Conservation (phyloP, 2,113 vertebrate species). For the Tichodroma muraria region DNA sequence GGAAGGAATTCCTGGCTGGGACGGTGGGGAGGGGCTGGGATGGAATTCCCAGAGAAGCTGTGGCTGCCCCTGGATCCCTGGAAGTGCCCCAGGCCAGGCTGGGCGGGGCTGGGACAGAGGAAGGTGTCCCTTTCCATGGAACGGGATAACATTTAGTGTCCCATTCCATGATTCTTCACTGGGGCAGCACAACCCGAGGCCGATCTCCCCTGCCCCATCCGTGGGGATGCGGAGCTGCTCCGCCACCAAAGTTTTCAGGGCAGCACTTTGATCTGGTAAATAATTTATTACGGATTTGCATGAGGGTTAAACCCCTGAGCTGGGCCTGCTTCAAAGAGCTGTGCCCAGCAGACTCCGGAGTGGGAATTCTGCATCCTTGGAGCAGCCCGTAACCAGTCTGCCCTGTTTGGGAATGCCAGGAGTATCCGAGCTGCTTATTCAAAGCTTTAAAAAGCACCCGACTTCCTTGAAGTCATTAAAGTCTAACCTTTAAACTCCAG, state of each 20-base stretch:
- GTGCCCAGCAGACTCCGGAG: neutral
- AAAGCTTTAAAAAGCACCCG: slow-evolving; percentile 7
- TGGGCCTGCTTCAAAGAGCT: neutral
- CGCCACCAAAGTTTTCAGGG: neutral
- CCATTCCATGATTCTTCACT: neutral
- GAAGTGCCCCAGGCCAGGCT: neutral
- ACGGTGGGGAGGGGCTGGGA: no score
- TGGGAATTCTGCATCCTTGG: neutral
- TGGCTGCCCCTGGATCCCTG: neutral
- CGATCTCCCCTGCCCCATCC: neutral
- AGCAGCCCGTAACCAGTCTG: neutral
- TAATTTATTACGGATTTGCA: neutral
- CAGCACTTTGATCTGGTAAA: neutral
- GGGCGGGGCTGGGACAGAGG: fast-evolving
- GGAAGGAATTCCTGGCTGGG: neutral
- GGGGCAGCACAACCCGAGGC: neutral
- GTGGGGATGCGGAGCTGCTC: neutral
- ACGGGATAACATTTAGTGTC: fast-evolving
- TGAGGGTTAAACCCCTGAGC: neutral
- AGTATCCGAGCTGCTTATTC: neutral
- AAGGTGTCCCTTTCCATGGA: neutral
- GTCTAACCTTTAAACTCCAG: slow-evolving; percentile 51
- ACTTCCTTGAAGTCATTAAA: slow-evolving; percentile 59
- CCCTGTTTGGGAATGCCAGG: neutral
- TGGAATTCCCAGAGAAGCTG: neutral